Evolutionary conservation across 2,113 vertebrate species (phyloP).

Genomic region (Sporophila hypoxantha): DNA sequence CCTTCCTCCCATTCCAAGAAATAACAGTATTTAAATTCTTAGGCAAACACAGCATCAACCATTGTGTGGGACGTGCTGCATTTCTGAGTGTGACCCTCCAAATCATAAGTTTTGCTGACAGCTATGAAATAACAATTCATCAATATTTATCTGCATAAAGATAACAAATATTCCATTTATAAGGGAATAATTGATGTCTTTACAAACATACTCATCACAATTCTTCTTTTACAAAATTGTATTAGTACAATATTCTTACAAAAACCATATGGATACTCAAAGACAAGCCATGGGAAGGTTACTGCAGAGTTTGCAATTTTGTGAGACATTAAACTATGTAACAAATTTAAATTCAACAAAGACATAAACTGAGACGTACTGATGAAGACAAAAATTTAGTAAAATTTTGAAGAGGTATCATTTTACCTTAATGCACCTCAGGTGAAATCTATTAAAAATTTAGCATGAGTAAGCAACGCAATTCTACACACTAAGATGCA

Average conservation of each 20-base stretch:
- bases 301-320: neutral
- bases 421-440: neutral
- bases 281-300: neutral
- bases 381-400: neutral
- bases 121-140: neutral
- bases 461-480: neutral
- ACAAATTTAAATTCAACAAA: neutral
- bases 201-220: neutral
- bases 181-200: slow-evolving; percentile 1
- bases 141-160: neutral
- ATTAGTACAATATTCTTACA: neutral
- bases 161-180: slow-evolving; percentile 16
- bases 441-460: neutral
- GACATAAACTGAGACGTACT: neutral
- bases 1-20: neutral
- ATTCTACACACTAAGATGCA: neutral
- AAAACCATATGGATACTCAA: neutral
- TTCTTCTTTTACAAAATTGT: neutral
- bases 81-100: neutral
- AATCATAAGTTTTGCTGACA: neutral
- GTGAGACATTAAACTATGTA: neutral
- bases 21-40: neutral
- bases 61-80: neutral
- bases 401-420: neutral
- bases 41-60: neutral